Conservation (phyloP, 2,888 invertebrate species). For the Priocnemis perturbator region DNA sequence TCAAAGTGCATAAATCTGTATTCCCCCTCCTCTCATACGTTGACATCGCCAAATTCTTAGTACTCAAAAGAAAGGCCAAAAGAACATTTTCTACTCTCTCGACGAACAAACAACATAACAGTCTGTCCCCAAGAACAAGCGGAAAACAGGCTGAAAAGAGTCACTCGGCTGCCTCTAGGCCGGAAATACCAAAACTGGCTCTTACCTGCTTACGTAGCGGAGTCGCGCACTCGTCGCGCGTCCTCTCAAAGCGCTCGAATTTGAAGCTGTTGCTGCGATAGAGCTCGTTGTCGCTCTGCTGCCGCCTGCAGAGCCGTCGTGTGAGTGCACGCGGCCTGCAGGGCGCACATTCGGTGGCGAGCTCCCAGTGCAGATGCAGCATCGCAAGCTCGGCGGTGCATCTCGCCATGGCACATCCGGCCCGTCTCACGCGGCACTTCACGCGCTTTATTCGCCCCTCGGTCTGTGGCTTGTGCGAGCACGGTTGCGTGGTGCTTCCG, state of each 20-base stretch:
- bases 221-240: slow-evolving; percentile 80
- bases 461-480: slow-evolving; percentile 63
- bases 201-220: slow-evolving; percentile 82
- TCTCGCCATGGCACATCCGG: slow-evolving; percentile 71
- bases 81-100: too few species aligned
- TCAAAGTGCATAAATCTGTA: too few species aligned
- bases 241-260: slow-evolving; percentile 88
- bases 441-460: slow-evolving; percentile 72
- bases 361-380: slow-evolving; percentile 77
- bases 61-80: too few species aligned
- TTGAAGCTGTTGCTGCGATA: slow-evolving; percentile 92
- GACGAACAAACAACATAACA: too few species aligned
- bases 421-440: slow-evolving; percentile 69
- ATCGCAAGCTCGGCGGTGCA: slow-evolving; percentile 72
- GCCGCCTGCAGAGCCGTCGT: slow-evolving; percentile 84
- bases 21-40: too few species aligned
- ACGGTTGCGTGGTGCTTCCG: slow-evolving; percentile 61
- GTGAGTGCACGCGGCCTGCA: slow-evolving; percentile 80
- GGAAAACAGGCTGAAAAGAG: too few species aligned
- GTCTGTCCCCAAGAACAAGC: too few species aligned
- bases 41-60: too few species aligned
- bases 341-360: slow-evolving; percentile 77
- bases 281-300: slow-evolving; percentile 87
- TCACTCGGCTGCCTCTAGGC: too few species aligned
- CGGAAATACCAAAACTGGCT: neutral